Base-by-base conservation (phyloP, 2,888 invertebrate genomes). In the Geotrupes spiniger region DNA sequence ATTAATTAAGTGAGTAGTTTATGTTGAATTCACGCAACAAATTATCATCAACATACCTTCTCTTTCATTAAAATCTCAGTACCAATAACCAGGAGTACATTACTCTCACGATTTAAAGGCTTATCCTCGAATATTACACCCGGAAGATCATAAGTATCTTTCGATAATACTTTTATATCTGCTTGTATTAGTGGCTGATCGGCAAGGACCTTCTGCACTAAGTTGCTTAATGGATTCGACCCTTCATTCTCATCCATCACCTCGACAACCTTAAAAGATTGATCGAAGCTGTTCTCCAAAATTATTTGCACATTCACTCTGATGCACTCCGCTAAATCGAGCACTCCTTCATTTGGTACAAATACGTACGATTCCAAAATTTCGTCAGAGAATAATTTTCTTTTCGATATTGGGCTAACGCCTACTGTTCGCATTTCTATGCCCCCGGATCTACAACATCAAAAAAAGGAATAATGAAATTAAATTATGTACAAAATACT, bases 281-380 rank as follows among this genome's bases (percentile, higher is more conserved):
- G 71, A 0, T 74, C 76, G 43, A 79, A 77, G 1, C 78, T 67
- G 64, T 91, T 92, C 68, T 92, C 92, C 0, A 87, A 66, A 0
- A 84, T 79, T 0, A 89, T 65, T 67, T 92, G 92, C 5, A 88
- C 74, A 63, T 82, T 76, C 1, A 79, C 71, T 15, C 85, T 75
- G 0, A 83, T 70, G 0, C 82, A 76, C 43, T 65, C 45, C 6
- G 60, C 52, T 1, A 64, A 12, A 4, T 54, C 41, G 5, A 71
- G 44, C 6, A 46, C 28, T 1, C 59, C 49, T 40, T 59, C 51
- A 69, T 87, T 82, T 0, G 90, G 80, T 6, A 89, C 66, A 63
- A 92, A 92, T 51, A 77, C 74, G 64, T 87, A 86, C 66, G 81
- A 82, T 69, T 92, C 92, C 14, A 92, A 70, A 0, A 88, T 83